A percentile compares a stretch with the other conserved stretches of the same genome.
Conservation (phyloP, 2,888 invertebrate genomes). For the Antheraea yamamai region DNA sequence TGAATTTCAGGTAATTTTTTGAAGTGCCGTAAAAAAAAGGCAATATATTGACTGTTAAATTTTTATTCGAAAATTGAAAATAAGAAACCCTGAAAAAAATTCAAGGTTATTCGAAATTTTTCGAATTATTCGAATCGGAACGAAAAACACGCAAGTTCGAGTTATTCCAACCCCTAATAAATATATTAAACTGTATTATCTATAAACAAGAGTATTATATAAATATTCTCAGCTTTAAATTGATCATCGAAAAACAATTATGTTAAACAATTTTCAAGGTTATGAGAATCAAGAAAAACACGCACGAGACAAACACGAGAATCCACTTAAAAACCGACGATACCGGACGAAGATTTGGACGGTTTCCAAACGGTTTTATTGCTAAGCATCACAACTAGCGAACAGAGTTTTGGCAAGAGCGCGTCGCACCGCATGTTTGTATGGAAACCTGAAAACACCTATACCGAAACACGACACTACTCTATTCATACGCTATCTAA, state of each 20-base stretch:
- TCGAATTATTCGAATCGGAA: too few relatives aligned
- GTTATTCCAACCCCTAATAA: too few relatives aligned
- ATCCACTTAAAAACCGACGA: conserved; percentile 40
- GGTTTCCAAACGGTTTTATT: conserved; percentile 51
- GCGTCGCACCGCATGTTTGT: conserved; percentile 37
- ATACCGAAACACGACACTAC: conserved; percentile 28
- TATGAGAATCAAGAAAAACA: conserved; percentile 19
- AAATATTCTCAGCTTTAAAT: neutral
- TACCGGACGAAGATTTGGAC: conserved; percentile 48
- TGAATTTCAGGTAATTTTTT: too few relatives aligned
- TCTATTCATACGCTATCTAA: conserved; percentile 34
- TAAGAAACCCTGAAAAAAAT: too few relatives aligned
- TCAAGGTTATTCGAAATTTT: too few relatives aligned
- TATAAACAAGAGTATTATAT: neutral
- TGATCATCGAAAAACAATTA: neutral
- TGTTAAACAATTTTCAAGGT: neutral
- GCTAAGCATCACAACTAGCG: conserved; percentile 44
- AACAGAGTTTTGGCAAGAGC: conserved; percentile 54
- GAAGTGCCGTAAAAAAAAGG: too few relatives aligned
- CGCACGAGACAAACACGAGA: conserved; percentile 25
- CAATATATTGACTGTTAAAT: too few relatives aligned
- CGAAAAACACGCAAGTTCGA: too few relatives aligned
- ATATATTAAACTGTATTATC: neutral
- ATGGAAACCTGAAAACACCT: conserved; percentile 22
- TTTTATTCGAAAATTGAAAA: too few relatives aligned